Percentiles rank a stretch among this genome's conserved stretches.
These are phyloP conservation scores for Corticium candelabrum DNA, from an alignment of 37 sponge, comb jelly and placozoan species.

Conservation along the genomic window DNA sequence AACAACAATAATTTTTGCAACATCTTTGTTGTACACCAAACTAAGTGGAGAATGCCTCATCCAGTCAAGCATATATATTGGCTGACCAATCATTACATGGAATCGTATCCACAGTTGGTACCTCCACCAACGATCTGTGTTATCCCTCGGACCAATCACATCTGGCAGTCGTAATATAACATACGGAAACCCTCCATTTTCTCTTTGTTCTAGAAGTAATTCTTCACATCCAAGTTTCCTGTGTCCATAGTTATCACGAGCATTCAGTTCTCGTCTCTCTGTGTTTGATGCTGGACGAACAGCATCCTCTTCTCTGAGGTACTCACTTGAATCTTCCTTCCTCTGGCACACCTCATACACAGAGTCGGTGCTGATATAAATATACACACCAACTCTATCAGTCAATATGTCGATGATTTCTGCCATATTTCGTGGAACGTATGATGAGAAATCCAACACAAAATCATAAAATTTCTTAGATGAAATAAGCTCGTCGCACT, in stretches of 20 bases:
- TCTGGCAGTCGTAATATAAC: constrained; percentile 31
- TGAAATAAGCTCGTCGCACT: constrained; percentile 20
- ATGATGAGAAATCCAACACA: constrained; percentile 31
- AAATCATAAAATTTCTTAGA: constrained; percentile 10
- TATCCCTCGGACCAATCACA: constrained; percentile 42
- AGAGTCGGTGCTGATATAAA: constrained; percentile 44
- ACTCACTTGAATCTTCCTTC: not conserved
- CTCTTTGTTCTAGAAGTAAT: constrained; percentile 2
- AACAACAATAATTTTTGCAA: constrained; percentile 13
- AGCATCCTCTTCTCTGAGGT: constrained; percentile 16
- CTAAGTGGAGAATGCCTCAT: constrained; percentile 6
- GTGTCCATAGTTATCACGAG: constrained; percentile 25
- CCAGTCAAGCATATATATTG: constrained; percentile 15
- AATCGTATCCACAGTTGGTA: constrained; percentile 24
- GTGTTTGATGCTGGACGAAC: not conserved
- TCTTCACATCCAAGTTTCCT: constrained; percentile 25
- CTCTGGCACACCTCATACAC: constrained; percentile 33
- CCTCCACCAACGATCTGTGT: constrained; percentile 28
- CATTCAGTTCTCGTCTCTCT: not conserved
- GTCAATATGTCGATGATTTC: constrained; percentile 1
- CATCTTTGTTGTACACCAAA: constrained; percentile 25
- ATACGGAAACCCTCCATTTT: not conserved
- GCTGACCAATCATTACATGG: constrained; percentile 11
- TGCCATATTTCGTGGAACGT: constrained; percentile 8
- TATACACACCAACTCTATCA: constrained; percentile 6